Base-by-base conservation (phyloP, 2,888 invertebrate species). In the Lasioglossum lativentre region DNA sequence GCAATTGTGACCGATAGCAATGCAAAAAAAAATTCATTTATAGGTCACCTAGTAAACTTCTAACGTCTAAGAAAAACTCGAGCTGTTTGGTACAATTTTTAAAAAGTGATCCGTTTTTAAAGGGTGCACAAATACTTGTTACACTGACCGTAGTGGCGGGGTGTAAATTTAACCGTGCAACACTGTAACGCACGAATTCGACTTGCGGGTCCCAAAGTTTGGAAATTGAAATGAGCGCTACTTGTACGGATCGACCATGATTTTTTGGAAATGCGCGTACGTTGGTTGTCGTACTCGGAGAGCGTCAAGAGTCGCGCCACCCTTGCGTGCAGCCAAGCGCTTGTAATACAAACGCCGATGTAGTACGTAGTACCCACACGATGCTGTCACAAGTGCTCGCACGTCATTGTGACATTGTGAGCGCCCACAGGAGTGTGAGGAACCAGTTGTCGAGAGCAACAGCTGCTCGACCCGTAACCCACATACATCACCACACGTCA, bases 391-490 rank as follows among this genome's bases (percentile, higher is more conserved):
- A 94, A 94, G 94, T 94, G 94, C 93, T 93, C 92, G 89, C 93
- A 92, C 94, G 93, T 94, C 94, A 94, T 93, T 94, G 94, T 94
- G 94, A 94, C 93, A 93, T 94, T 92, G 93, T 93, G 93, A 93
- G 91, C 91, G 92, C 90, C 91, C 92, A 93, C 90, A 91, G 92
- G 91, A 93, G 93, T 93, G 93, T 91, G 92, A 92, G 92, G 93
- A 94, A 93, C 93, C 93, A 93, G 94, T 94, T 93, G 94, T 93
- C 91, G 92, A 92, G 92, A 91, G 92, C 91, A 94, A 94, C 94
- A 94, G 94, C 94, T 94, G 94, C 94, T 93, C 93, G 94, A 93
- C 94, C 93, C 94, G 93, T 94, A 94, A 94, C 94, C 94, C 94
- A 94, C 93, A 94, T 94, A 94, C 94, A 94, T 94, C 94, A 94